Evolutionary conservation across 2,888 invertebrate species (phyloP).

Genomic region (Torymus auratus): DNA sequence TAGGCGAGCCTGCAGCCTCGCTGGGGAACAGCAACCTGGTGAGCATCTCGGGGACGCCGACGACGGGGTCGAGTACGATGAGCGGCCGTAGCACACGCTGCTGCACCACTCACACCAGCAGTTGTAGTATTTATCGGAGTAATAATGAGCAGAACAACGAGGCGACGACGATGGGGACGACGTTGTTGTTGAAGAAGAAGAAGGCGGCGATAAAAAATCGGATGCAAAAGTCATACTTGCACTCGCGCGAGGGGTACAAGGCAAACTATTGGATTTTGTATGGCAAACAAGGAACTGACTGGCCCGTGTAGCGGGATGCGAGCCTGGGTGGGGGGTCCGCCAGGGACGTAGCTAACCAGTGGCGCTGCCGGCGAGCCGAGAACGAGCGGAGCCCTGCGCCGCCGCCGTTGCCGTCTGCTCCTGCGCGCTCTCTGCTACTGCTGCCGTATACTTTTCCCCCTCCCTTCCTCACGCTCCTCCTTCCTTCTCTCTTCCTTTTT

Average conservation of each 20-base stretch:
- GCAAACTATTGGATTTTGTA: conserved; percentile 77
- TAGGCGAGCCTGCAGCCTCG: conserved; percentile 59
- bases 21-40: conserved; percentile 27
- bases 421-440: not conserved
- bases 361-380: conserved; percentile 38
- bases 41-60: conserved; percentile 41
- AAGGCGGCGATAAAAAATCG: conserved; percentile 59
- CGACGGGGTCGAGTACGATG: conserved; percentile 52
- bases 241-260: conserved; percentile 73
- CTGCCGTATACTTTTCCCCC: not conserved
- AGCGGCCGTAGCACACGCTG: conserved; percentile 54
- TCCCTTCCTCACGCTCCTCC: not conserved
- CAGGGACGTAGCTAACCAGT: conserved; percentile 68
- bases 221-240: conserved; percentile 69
- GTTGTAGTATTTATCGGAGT: not conserved
- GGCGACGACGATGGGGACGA: conserved; percentile 58
- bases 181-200: conserved; percentile 64
- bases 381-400: not conserved
- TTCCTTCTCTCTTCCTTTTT: not conserved
- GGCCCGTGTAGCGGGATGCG: conserved; percentile 71
- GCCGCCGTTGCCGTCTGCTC: conserved; percentile 1
- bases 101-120: conserved; percentile 25
- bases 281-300: conserved; percentile 77
- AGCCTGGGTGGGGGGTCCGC: conserved; percentile 61
- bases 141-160: conserved; percentile 51